Evolutionary conservation across 2,797 vertebrate species (phyloP).

Genomic region (Crotalus adamanteus): DNA sequence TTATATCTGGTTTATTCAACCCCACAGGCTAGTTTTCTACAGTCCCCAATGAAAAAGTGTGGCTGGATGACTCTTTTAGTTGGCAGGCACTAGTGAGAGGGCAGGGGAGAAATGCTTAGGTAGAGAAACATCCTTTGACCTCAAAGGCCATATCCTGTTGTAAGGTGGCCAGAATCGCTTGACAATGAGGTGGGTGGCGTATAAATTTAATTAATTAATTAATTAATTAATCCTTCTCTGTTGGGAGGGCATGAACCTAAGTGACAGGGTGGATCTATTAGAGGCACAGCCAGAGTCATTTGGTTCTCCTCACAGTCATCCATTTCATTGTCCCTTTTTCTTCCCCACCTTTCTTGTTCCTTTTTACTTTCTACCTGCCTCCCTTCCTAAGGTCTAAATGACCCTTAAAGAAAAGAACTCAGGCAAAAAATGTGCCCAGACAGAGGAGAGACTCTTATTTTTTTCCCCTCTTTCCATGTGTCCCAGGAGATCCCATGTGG

Average conservation of each 20-base stretch:
- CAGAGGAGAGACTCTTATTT: background rate
- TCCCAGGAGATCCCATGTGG: background rate
- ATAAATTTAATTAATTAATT: background rate
- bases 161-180: background rate
- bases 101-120: background rate
- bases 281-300: background rate
- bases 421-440: no score
- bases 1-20: background rate
- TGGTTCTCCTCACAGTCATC: background rate
- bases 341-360: background rate
- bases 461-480: background rate
- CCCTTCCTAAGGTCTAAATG: background rate
- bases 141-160: background rate
- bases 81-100: background rate
- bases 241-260: background rate
- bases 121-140: background rate
- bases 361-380: no score
- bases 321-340: background rate
- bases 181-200: background rate
- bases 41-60: background rate
- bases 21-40: background rate
- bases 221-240: background rate
- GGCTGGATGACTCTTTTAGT: background rate
- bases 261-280: background rate
- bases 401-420: background rate